Percentiles rank a stretch among this genome's conserved stretches.
phyloP scores from a whole-genome alignment of 2,888 invertebrate species.

The Acanthosepion pharaonis region DNA sequence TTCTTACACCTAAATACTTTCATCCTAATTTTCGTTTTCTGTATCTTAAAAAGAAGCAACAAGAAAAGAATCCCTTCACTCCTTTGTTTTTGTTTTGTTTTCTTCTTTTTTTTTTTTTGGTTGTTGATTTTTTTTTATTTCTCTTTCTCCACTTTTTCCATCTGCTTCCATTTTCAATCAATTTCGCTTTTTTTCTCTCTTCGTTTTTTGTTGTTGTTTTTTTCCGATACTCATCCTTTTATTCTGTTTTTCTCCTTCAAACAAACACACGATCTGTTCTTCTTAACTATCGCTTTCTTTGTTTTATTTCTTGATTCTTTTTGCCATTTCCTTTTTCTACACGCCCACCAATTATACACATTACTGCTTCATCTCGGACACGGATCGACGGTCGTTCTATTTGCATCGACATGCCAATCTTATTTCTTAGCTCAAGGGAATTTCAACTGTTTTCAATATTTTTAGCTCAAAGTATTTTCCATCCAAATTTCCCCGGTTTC shows the following conservation, averaged over 20 bases:
- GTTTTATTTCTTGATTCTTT: not conserved
- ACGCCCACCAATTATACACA: not conserved
- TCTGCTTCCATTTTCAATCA: not conserved
- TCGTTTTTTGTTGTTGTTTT: not conserved
- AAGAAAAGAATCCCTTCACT: too few relatives aligned
- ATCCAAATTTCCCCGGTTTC: not conserved
- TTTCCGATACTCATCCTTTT: not conserved
- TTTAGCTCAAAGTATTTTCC: not conserved
- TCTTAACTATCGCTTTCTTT: not conserved
- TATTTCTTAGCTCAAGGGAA: constrained; percentile 15
- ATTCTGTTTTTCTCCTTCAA: not conserved
- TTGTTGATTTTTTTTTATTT: not conserved
- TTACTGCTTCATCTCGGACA: not conserved
- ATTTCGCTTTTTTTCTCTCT: not conserved
- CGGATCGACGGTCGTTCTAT: not conserved
- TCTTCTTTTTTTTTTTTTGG: too few relatives aligned
- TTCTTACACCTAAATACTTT: not conserved
- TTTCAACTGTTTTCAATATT: constrained; percentile 33
- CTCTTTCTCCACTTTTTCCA: not conserved
- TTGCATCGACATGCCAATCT: not conserved
- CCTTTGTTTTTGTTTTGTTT: too few relatives aligned
- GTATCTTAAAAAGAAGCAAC: too few relatives aligned
- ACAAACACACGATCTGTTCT: not conserved
- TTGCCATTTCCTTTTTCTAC: not conserved
- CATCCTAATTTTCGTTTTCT: too few relatives aligned